Evolutionary conservation across 2,797 vertebrate species (phyloP).

Genomic region (Dendrocincla tyrannina): DNA sequence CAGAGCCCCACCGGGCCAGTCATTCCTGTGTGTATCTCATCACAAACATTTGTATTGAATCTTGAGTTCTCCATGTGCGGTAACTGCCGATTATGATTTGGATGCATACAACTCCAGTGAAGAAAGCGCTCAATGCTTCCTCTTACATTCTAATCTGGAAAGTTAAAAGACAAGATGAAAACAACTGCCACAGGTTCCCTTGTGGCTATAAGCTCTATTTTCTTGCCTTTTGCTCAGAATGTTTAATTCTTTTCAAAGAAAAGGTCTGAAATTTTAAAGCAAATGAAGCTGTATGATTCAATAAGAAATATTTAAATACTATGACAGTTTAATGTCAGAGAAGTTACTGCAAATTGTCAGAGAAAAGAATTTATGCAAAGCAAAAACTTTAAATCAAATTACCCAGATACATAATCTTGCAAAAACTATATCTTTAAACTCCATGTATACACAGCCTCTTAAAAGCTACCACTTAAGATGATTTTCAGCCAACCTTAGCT

Average conservation of each 20-base stretch:
- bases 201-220: neutral
- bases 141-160: neutral
- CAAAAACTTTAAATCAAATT: slow-evolving; percentile 13
- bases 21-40: neutral
- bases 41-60: neutral
- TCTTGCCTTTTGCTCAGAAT: neutral
- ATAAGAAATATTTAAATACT: neutral
- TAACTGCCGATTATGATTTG: neutral
- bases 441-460: neutral
- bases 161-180: neutral
- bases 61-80: neutral
- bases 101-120: neutral
- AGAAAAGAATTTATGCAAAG: neutral
- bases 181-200: neutral
- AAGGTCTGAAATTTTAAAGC: neutral
- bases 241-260: neutral
- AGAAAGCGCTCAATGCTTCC: neutral
- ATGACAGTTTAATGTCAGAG: neutral
- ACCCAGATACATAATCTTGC: slow-evolving; percentile 1
- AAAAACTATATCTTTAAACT: slow-evolving; percentile 9
- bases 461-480: neutral
- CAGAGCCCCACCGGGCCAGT: neutral
- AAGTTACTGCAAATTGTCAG: neutral
- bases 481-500: neutral
- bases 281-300: neutral